Conservation (phyloP, 2,797 vertebrate genomes). For the Fundulus diaphanus region DNA sequence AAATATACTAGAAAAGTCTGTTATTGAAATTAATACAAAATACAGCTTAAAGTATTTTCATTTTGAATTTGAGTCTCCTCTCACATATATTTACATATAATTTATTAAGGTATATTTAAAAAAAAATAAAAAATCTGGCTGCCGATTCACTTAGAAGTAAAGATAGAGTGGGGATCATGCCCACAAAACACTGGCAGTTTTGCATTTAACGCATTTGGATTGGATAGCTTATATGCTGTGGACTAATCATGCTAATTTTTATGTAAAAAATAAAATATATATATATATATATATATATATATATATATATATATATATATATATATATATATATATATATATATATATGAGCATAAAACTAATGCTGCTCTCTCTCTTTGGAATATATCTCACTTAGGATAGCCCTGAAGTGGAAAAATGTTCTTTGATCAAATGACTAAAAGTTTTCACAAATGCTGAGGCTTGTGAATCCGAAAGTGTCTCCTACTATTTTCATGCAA, state of each 20-base stretch:
- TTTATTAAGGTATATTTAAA: neutral
- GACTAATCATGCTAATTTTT: too few relatives aligned
- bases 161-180: neutral
- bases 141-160: neutral
- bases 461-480: neutral
- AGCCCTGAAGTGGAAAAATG: too few relatives aligned
- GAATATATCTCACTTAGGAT: neutral
- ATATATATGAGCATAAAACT: too few relatives aligned
- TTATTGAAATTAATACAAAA: neutral
- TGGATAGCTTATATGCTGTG: neutral
- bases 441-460: too few relatives aligned
- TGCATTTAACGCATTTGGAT: neutral
- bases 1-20: neutral
- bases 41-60: neutral
- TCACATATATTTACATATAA: neutral
- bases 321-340: too few relatives aligned
- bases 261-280: too few relatives aligned
- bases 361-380: neutral
- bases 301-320: too few relatives aligned
- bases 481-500: neutral
- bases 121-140: neutral
- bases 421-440: too few relatives aligned
- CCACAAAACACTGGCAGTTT: neutral
- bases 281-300: too few relatives aligned
- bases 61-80: neutral